A percentile compares a stretch with the other conserved stretches of the same genome.
Evolutionary conservation across 2,888 invertebrate species (phyloP).

Genomic region (Apamea epomidion): DNA sequence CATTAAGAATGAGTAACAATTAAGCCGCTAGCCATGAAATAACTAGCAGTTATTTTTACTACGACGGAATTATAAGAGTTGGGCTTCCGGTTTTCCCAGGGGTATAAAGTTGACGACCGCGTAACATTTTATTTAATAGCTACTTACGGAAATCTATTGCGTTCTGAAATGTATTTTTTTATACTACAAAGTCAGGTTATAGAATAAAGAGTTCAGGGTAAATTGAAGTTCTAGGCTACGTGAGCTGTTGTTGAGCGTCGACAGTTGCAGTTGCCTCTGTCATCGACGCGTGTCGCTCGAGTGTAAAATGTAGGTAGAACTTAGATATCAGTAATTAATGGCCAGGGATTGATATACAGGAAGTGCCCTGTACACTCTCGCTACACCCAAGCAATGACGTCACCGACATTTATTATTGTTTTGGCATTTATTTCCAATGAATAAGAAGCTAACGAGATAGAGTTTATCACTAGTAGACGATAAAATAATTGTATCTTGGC

Average conservation of each 20-base stretch:
- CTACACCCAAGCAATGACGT: constrained; percentile 35
- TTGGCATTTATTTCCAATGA: constrained; percentile 54
- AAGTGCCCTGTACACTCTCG: constrained; percentile 7
- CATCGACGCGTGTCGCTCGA: background rate
- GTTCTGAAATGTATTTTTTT: background rate
- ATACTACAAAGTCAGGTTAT: background rate
- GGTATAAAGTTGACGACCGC: constrained; percentile 13
- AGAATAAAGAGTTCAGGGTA: background rate
- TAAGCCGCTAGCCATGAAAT: constrained; percentile 43
- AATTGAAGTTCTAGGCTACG: constrained; percentile 5
- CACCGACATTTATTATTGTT: constrained; percentile 58
- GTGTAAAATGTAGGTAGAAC: constrained; percentile 7
- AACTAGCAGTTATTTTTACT: constrained; percentile 38
- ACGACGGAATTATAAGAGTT: constrained; percentile 15
- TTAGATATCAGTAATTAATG: constrained; percentile 13
- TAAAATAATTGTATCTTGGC: constrained; percentile 48
- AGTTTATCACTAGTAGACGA: constrained; percentile 57
- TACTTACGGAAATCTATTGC: constrained; percentile 18
- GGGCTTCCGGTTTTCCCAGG: constrained; percentile 38
- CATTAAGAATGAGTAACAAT: constrained; percentile 32
- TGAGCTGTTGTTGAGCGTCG: background rate
- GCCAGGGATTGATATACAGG: constrained; percentile 1
- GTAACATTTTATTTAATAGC: constrained; percentile 4
- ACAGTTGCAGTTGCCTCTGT: background rate
- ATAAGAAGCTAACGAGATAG: constrained; percentile 53